Conservation (phyloP, 2,888 invertebrate genomes). For the Andrena bicolor region DNA sequence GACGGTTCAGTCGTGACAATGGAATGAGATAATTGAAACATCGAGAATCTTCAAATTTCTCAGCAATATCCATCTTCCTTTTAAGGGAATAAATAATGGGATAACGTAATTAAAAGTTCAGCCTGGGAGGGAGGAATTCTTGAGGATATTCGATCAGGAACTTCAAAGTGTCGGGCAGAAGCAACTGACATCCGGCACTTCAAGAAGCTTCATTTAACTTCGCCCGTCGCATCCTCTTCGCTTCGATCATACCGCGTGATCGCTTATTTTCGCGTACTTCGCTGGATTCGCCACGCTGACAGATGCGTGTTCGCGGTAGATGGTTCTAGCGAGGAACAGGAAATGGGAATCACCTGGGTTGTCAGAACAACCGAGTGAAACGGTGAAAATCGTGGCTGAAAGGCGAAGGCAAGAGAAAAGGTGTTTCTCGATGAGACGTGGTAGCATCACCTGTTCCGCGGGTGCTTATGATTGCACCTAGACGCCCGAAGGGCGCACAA, state of each 20-base stretch:
- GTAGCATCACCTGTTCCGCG: slow-evolving; percentile 18
- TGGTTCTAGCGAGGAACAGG: slow-evolving; percentile 16
- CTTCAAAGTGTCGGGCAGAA: slow-evolving; percentile 4
- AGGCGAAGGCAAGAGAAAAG: slow-evolving; percentile 14
- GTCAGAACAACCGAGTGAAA: slow-evolving; percentile 19
- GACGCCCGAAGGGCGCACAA: slow-evolving; percentile 42
- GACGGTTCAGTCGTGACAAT: neutral
- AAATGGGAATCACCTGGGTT: slow-evolving; percentile 46
- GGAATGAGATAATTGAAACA: slow-evolving; percentile 18
- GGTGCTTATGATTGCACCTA: slow-evolving; percentile 37
- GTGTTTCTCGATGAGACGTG: neutral
- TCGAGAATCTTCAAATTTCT: too few relatives aligned
- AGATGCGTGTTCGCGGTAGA: slow-evolving; percentile 36
- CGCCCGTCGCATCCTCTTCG: slow-evolving; percentile 7
- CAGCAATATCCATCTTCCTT: neutral
- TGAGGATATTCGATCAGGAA: slow-evolving; percentile 12
- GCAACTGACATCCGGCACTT: slow-evolving; percentile 24
- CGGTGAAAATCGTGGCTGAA: slow-evolving; percentile 15
- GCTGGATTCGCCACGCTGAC: slow-evolving; percentile 35
- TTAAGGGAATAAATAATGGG: slow-evolving; percentile 26
- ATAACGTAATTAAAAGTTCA: slow-evolving; percentile 37
- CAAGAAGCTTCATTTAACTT: slow-evolving; percentile 50
- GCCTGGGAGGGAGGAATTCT: neutral
- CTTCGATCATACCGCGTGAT: slow-evolving; percentile 29
- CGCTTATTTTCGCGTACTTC: slow-evolving; percentile 45